These are phyloP conservation scores for Melipona quadrifasciata DNA, from an alignment of 1,140 invertebrate species.

Conservation along the genomic window DNA sequence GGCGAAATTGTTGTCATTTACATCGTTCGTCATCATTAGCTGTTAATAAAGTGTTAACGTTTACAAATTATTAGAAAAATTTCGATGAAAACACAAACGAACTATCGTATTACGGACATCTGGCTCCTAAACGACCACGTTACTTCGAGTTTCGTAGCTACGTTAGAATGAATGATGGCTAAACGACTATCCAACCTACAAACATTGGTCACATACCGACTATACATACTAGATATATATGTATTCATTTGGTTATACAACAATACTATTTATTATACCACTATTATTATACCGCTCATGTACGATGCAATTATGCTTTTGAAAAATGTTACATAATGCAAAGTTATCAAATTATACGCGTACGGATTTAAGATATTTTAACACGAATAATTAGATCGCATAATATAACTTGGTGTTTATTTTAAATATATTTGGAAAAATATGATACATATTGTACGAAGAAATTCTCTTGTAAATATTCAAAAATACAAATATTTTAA, in stretches of 20 bases:
- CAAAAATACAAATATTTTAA: constrained; percentile 34
- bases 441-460: constrained; percentile 17
- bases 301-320: background rate
- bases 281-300: background rate
- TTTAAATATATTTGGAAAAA: constrained; percentile 44
- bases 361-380: background rate
- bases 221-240: too few species aligned
- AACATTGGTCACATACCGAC: background rate
- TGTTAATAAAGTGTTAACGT: background rate
- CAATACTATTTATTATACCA: background rate
- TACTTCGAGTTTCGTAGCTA: constrained; percentile 1
- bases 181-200: background rate
- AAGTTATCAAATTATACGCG: background rate
- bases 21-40: constrained; percentile 55
- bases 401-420: background rate
- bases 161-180: background rate
- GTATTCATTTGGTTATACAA: too few species aligned
- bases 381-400: background rate
- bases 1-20: constrained; percentile 34
- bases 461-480: constrained; percentile 6
- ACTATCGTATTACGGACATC: constrained; percentile 36
- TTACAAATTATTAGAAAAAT: constrained; percentile 7
- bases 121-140: constrained; percentile 14
- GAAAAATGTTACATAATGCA: background rate
- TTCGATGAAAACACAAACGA: constrained; percentile 11